Base-by-base conservation (phyloP, 2,888 invertebrate species). In the Yponomeuta plumbellus region DNA sequence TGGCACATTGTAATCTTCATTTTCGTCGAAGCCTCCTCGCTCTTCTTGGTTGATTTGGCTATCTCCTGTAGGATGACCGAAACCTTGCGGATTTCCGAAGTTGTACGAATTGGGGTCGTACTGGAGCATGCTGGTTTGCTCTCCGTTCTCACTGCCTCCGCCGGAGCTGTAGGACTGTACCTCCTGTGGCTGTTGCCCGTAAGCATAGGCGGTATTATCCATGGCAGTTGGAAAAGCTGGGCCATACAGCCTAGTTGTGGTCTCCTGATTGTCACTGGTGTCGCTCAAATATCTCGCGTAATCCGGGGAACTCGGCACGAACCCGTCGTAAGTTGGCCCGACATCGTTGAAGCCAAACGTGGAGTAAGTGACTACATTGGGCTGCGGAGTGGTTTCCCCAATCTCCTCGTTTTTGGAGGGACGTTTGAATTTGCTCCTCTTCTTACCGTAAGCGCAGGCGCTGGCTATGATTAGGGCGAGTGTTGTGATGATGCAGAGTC, bases 261-360 rank as follows among this genome's bases (percentile, higher is more conserved):
- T 75, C 68, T 90, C 90, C 69, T 80, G 80, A 17, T 66, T 65
- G 69, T 81, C 80, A 13, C 65, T 65, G 70, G 81, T 82, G 21
- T 75, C 76, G 65, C 75, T 85, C 57, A 85, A 71, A 64, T 81
- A 84, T 66, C 76, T 85, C 1, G 84, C 76, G 70, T 85, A 88
- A 69, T 90, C 90, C 40, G 88, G 86, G 0, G 89, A 88, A 67
- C 82, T 89, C 2, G 88, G 90, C 11, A 89, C 78, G 67, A 88
- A 89, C 2, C 88, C 89, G 70, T 88, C 84, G 71, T 86, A 85
- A 34, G 66, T 62, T 1, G 81, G 75, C 68, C 85, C 84, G 57
- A 89, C 88, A 74, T 90, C 89, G 63, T 89, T 88, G 71, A 89
- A 88, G 65, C 90, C 91, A 66, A 88, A 91, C 59, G 86, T 87